Percentiles rank a stretch among this genome's conserved stretches.
Conservation (phyloP, 1,140 invertebrate genomes). For the Mylabris phalerata region DNA sequence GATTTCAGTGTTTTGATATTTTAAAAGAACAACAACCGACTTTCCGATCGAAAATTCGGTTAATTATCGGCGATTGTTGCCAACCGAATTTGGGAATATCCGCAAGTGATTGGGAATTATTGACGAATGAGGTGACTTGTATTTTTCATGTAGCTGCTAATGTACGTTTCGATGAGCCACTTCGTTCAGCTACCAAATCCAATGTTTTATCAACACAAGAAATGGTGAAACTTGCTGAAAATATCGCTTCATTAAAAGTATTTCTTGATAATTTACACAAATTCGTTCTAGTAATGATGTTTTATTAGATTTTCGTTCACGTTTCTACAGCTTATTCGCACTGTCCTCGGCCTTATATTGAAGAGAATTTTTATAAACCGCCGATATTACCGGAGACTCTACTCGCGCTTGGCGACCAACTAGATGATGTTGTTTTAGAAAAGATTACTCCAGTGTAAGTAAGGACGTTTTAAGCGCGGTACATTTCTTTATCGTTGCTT, state of each 20-base stretch:
- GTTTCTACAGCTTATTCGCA: conserved; percentile 59
- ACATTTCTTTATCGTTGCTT: neutral
- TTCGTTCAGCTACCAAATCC: too few species aligned
- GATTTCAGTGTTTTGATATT: conserved; percentile 24
- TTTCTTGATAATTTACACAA: too few species aligned
- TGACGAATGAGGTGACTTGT: neutral
- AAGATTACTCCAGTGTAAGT: conserved; percentile 1
- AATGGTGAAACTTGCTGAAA: too few species aligned
- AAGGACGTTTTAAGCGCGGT: neutral
- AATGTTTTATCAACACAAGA: too few species aligned
- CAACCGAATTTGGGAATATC: neutral
- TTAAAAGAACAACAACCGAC: neutral
- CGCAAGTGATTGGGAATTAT: neutral
- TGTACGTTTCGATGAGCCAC: too few species aligned
- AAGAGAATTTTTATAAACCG: conserved; percentile 52
- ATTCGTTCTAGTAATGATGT: neutral
- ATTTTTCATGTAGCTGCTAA: neutral
- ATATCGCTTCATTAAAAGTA: too few species aligned
- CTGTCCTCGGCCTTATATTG: conserved; percentile 46
- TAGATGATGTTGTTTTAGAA: neutral
- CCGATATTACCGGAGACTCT: conserved; percentile 39
- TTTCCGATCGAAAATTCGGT: neutral
- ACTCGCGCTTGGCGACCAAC: neutral
- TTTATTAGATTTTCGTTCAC: conserved; percentile 19
- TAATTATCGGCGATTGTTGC: conserved; percentile 4